A percentile compares a stretch with the other conserved stretches of the same genome.
Evolutionary conservation across 1,140 invertebrate species (phyloP).

Genomic region (Heterodera schachtii): DNA sequence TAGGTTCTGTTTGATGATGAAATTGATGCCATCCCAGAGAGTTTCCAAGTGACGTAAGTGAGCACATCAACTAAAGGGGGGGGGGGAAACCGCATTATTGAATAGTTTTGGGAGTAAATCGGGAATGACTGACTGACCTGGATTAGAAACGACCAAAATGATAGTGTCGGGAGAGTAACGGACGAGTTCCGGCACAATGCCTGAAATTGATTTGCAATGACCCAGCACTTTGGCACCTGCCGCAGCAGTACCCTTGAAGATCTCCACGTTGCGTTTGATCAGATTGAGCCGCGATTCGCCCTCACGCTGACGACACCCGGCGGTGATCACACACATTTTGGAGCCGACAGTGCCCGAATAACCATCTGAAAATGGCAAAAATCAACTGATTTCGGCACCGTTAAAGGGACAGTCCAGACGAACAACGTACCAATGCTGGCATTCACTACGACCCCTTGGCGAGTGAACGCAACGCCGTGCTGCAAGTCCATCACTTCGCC

Average conservation of each 20-base stretch:
- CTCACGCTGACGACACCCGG: conserved; percentile 83
- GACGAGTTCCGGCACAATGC: conserved; percentile 79
- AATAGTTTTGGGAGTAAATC: no score
- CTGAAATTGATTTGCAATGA: no score
- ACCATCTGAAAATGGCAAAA: conserved; percentile 72
- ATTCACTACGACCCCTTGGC: conserved; percentile 75
- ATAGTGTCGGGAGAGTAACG: conserved; percentile 83
- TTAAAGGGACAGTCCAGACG: conserved; percentile 30
- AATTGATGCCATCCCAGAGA: conserved; percentile 81
- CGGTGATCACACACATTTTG: conserved; percentile 81
- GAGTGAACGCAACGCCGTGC: conserved; percentile 82
- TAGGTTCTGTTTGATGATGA: conserved; percentile 78
- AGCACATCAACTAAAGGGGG: conserved; percentile 76
- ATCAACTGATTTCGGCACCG: conserved; percentile 2
- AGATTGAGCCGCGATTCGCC: conserved; percentile 80
- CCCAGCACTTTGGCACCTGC: no score
- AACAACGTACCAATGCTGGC: conserved; percentile 74
- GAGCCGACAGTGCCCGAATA: conserved; percentile 79
- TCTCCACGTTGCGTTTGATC: conserved; percentile 84
- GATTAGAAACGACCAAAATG: conserved; percentile 85
- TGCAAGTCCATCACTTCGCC: conserved; percentile 76
- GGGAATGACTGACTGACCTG: conserved; percentile 68
- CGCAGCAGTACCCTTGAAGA: conserved; percentile 79
- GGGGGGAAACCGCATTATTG: not conserved
- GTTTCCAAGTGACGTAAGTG: conserved; percentile 88